phyloP scores from a whole-genome alignment of 2,113 vertebrate species.

The Sylvia atricapilla region DNA sequence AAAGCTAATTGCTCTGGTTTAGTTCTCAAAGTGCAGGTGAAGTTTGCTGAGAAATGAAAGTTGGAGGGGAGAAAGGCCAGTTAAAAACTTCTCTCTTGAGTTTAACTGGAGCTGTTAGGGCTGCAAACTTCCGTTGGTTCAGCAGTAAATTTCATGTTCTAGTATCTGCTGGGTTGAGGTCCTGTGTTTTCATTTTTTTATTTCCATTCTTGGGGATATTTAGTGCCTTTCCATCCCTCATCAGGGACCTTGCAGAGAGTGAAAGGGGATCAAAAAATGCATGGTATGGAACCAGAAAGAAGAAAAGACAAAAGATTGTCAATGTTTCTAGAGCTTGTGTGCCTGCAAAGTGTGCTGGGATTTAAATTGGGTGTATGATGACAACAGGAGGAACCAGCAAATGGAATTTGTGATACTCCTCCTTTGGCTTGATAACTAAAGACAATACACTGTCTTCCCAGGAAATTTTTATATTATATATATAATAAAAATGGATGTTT shows the following conservation, averaged over 20 bases:
- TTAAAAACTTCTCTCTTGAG: not conserved
- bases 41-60: not conserved
- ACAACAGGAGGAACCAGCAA: not conserved
- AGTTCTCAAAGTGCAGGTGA: constrained; percentile 8
- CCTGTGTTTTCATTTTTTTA: not conserved
- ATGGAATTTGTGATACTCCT: not conserved
- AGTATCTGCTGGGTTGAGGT: not conserved
- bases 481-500: not conserved
- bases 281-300: not conserved
- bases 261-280: not conserved
- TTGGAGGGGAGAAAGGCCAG: not conserved
- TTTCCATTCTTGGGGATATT: not conserved
- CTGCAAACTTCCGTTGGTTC: not conserved
- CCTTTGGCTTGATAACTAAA: not conserved
- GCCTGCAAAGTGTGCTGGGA: not conserved
- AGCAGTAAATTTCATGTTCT: not conserved
- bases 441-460: not conserved
- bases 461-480: not conserved
- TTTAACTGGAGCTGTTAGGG: not conserved
- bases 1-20: constrained; percentile 49
- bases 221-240: not conserved
- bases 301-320: not conserved
- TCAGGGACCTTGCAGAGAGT: accelerated
- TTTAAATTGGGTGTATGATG: not conserved
- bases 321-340: not conserved